Conservation (phyloP, 2,113 vertebrate species). For the Cacatua alba region DNA sequence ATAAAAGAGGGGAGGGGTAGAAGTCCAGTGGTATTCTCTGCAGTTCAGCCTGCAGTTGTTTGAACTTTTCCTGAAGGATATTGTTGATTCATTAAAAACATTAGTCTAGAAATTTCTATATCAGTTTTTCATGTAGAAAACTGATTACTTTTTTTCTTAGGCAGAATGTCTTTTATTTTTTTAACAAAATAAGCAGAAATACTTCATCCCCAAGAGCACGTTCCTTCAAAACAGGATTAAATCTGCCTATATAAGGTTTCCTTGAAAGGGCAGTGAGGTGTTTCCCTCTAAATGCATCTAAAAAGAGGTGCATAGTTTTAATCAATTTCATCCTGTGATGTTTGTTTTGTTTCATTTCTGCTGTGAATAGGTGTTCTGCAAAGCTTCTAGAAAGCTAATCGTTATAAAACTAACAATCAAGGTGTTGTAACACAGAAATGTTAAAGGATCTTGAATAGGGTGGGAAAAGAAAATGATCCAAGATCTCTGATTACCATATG, state of each 20-base stretch:
- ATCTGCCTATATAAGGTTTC: not conserved
- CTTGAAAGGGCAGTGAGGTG: not conserved
- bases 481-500: fast-evolving
- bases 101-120: not conserved
- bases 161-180: not conserved
- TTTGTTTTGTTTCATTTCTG: not conserved
- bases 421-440: not conserved
- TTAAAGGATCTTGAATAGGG: not conserved
- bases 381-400: not conserved
- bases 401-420: not conserved
- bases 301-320: not conserved
- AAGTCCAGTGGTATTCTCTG: not conserved
- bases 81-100: not conserved
- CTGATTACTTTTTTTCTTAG: not conserved
- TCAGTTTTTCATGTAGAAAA: not conserved
- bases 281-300: not conserved
- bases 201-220: fast-evolving
- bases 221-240: not conserved
- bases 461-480: not conserved
- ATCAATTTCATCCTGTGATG: not conserved
- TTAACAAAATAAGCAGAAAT: not conserved
- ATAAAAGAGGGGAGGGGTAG: not conserved
- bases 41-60: not conserved
- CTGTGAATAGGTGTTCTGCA: not conserved
- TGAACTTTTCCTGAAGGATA: not conserved